Evolutionary conservation across 2,888 invertebrate species (phyloP).

Genomic region (Hetaerina titia): DNA sequence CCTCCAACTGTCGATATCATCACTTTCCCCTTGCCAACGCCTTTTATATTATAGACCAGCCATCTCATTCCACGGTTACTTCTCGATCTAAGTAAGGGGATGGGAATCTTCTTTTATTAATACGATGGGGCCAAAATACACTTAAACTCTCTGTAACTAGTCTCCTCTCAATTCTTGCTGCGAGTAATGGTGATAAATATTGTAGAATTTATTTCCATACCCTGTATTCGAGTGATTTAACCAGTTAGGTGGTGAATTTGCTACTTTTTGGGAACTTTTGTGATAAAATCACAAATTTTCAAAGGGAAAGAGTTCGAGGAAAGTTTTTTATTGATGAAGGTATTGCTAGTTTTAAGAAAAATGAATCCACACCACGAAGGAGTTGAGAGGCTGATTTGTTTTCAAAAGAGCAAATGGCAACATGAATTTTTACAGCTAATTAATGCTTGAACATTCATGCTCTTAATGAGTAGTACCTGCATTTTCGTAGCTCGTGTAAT

Average conservation of each 20-base stretch:
- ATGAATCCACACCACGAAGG: no score
- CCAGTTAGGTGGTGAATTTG: conserved; percentile 5
- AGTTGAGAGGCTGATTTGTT: no score
- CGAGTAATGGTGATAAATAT: background rate
- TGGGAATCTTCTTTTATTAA: background rate
- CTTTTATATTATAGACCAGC: background rate
- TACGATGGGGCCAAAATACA: background rate
- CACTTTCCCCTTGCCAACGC: background rate
- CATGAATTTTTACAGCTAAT: no score
- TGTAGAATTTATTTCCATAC: background rate
- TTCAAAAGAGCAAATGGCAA: no score
- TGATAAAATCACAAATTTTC: background rate
- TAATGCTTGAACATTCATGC: no score
- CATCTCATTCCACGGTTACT: background rate
- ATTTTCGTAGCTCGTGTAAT: no score
- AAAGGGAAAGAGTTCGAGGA: background rate
- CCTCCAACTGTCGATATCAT: background rate
- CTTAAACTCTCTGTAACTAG: background rate
- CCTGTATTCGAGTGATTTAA: background rate
- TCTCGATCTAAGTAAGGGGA: background rate
- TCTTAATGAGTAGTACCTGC: no score
- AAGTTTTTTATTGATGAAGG: background rate
- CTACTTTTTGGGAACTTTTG: background rate
- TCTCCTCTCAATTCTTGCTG: background rate
- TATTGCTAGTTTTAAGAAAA: no score